Base-by-base conservation (phyloP, 2,888 invertebrate species). In the Phlogophora meticulosa region DNA sequence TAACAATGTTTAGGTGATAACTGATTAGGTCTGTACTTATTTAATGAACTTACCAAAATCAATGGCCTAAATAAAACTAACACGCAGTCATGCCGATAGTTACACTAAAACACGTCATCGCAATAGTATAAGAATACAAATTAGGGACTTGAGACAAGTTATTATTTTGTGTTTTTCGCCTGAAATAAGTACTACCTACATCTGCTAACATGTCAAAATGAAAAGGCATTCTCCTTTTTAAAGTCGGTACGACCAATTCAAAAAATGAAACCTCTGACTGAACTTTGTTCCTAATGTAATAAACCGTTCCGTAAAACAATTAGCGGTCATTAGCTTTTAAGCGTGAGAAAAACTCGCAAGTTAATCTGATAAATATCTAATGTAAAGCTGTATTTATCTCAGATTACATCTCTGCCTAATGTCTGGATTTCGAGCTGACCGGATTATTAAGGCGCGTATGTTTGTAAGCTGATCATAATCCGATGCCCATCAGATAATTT, bases 321-420 rank as follows among this genome's bases (percentile, higher is more conserved):
- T 70, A 62, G 68, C 67, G 83, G 81, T 81, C 83, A 75, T 81
- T 83, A 78, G 42, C 80, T 79, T 80, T 64, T 48, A 72, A 68
- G 68, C 83, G 83, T 81, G 81, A 66, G 81, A 81, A 80, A 72
- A 68, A 59, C 53, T 58, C 46, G 49, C 43, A 43, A 61, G 36
- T 61, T 67, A 62, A 64, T 63, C 36, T 57, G 61, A 53, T 76
- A 70, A 48, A 40, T 52, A 59, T 79, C 42, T 60, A 49, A 64
- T 67, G 62, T 65, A 53, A 60, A 53, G 42, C 52, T 52, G 43
- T 61, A 48, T 67, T 53, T 63, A 68, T 66, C 59, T 66, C 38
- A 24, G 45, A 51, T 38, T 68, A 48, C 13, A 62, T 45, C 20
- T 64, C 56, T 38, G 28, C 17, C 28, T 55, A 58, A 65, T 51